Base-by-base conservation (phyloP, 2,888 invertebrate genomes). In the Ephialtes manifestator region DNA sequence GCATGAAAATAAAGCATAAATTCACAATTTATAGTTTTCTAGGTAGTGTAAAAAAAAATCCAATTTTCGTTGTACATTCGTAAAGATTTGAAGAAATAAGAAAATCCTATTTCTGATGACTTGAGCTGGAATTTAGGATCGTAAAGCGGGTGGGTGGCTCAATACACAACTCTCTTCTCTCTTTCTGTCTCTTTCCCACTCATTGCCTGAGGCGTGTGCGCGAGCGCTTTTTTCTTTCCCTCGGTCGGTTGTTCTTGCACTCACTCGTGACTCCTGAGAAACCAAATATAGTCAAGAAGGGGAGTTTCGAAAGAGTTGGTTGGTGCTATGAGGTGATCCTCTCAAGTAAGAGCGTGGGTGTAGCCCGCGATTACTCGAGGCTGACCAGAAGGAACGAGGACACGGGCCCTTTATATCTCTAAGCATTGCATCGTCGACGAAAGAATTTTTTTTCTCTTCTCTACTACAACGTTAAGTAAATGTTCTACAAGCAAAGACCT, bases 241-340 rank as follows among this genome's bases (percentile, higher is more conserved):
- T 46, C 31, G 71, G 35, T 18, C 39, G 28, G 63, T 72, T 55
- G 63, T 84, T 72, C 28, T 68, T 60, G 72, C 58, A 68, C 67
- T 67, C 31, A 48, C 24, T 67, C 78, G 78, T 70, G 65, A 81
- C 83, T 79, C 84, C 82, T 82, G 68, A 79, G 58, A 63, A 75
- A 82, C 84, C 83, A 85, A 84, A 85, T 85, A 85, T 85, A 85
- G 85, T 55, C 85, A 85, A 82, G 76, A 85, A 76, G 82, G 85
- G 85, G 82, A 82, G 79, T 85, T 85, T 82, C 82, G 82, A 85
- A 82, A 79, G 79, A 79, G 65, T 71, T 65, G 51, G 74, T 67
- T 7, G 46, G 60, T 48, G 70, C 60, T 79, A 70, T 55, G 78
- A 81, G 79, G 79, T 79, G 78, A 85, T 85, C 76, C 58, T 75